Evolutionary conservation across 2,113 vertebrate species (phyloP), one percentile per base, ranked within the genome.

Genomic region (Columba livia): DNA sequence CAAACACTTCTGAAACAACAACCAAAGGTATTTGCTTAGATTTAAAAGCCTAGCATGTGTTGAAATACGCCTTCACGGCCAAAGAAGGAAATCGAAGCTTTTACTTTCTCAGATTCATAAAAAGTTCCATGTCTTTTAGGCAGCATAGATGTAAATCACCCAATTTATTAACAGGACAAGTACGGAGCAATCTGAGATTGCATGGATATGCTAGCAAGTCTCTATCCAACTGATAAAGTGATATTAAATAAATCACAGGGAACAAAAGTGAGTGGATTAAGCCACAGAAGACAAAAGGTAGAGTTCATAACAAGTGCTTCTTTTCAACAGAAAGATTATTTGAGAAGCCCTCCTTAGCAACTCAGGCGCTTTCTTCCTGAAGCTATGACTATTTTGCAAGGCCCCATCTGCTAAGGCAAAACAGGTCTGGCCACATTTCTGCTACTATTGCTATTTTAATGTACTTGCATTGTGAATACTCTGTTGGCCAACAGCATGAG

Each of bases 371-470:
- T 88, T 95, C 57, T 75, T 97, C 73, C 82, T 87, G 69, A 93
- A 97, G 87, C 57, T 60, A 36, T 38, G 32, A 70, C 72, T 81
- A 73, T 79, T 94, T 95, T 93, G 88, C 79, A 94, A 91, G 82
- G 54, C 61, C 44, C 24, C 69, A 62, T 90, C 66, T 78, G 38
- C 69, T 62, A 67, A 77, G n/a, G 84, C 1, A 4, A 72, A 97
- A 97, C 90, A 95, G 85, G 91, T 97, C 85, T 62, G 70, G 62
- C 47, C 54, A 67, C 94, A 97, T 97, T 95, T 93, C 94, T 96
- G 73, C 82, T 72, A 19, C 53, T 72, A 25, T 9, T 88, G 72
- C 81, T 91, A 40, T 85, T 91, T 94, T 92, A 82, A 88, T 70
- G 70, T 18, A 69, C 79, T 79, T 74, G 87, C 36, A 36, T 48